phyloP scores from a whole-genome alignment of 2,113 vertebrate genomes.

The Epinephelus cyanopodus region DNA sequence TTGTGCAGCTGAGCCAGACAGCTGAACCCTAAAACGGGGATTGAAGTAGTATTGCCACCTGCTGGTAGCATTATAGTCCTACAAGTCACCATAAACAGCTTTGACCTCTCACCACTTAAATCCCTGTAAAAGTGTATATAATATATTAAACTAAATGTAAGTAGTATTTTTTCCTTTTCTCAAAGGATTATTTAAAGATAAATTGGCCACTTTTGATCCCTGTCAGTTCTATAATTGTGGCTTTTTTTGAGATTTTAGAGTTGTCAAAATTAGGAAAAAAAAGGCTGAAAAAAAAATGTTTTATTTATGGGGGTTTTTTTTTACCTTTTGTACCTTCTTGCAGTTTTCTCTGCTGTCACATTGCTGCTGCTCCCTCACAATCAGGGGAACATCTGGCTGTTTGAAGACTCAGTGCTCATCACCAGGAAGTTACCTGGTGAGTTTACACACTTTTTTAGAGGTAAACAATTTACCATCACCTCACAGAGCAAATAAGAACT shows the following conservation, averaged over 20 bases:
- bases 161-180: neutral
- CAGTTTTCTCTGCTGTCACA: slow-evolving; percentile 95
- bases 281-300: neutral
- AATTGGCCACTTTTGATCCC: neutral
- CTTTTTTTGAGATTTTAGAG: neutral
- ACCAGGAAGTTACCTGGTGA: slow-evolving; percentile 91
- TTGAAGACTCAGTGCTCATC: slow-evolving; percentile 94
- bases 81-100: neutral
- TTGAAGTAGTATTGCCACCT: slow-evolving; percentile 48
- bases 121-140: neutral
- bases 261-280: neutral
- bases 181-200: neutral
- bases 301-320: too few relatives aligned
- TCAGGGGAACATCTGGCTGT: slow-evolving; percentile 96
- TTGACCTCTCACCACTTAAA: too few relatives aligned
- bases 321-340: neutral
- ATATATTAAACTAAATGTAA: neutral
- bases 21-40: slow-evolving; percentile 28
- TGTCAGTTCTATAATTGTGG: neutral
- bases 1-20: slow-evolving; percentile 50
- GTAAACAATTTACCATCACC: neutral
- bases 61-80: slow-evolving; percentile 35
- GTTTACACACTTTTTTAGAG: neutral
- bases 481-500: neutral
- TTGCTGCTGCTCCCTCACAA: slow-evolving; percentile 93